Evolutionary conservation across 2,888 invertebrate species (phyloP).

Genomic region (Apotomis capreana): DNA sequence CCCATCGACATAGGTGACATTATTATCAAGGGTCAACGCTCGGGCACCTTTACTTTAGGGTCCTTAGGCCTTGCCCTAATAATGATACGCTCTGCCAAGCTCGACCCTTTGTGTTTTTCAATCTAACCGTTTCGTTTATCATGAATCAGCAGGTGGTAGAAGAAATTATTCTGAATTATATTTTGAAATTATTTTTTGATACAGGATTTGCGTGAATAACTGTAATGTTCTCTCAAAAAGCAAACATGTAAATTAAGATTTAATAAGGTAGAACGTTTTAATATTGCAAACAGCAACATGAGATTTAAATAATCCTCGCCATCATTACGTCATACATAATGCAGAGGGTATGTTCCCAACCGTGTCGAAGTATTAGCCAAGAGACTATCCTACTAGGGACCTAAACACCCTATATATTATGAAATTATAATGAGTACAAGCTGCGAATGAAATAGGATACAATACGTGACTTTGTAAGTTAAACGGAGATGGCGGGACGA

Average conservation of each 20-base stretch:
- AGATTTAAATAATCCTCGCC: slow-evolving; percentile 34
- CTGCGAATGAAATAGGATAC: neutral
- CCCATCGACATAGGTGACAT: neutral
- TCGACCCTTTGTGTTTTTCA: slow-evolving; percentile 38
- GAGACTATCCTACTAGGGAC: slow-evolving; percentile 12
- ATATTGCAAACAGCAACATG: slow-evolving; percentile 21
- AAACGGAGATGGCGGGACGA: no score
- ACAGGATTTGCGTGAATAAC: neutral
- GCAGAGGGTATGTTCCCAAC: slow-evolving; percentile 23
- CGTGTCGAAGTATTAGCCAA: slow-evolving; percentile 27
- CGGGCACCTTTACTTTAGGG: slow-evolving; percentile 35
- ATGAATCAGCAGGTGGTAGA: slow-evolving; percentile 20
- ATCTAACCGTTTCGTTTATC: slow-evolving; percentile 19
- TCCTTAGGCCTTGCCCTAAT: slow-evolving; percentile 26
- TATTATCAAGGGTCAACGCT: slow-evolving; percentile 23
- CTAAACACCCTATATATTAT: neutral
- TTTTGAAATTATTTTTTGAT: no score
- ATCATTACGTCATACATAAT: slow-evolving; percentile 36
- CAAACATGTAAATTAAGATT: neutral
- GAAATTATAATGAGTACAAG: neutral
- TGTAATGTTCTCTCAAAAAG: neutral
- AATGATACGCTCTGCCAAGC: slow-evolving; percentile 30
- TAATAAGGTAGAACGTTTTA: slow-evolving; percentile 15
- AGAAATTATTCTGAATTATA: neutral
- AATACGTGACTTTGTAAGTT: no score